phyloP scores from a whole-genome alignment of 2,113 vertebrate species.

The Mustelus asterias region DNA sequence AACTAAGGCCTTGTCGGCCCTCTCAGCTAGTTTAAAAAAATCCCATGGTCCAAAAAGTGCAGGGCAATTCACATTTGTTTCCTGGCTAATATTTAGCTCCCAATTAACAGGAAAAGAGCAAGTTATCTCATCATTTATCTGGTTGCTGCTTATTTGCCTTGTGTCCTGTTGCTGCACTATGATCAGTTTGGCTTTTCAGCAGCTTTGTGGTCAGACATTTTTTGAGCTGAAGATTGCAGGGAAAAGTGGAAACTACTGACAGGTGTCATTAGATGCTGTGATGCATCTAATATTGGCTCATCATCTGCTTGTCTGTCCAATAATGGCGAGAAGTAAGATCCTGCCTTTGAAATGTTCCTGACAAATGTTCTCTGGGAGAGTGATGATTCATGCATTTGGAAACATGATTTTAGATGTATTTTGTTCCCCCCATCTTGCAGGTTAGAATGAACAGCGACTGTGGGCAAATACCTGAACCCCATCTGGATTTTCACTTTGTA shows the following conservation, averaged over 20 bases:
- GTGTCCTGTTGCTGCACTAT: not conserved
- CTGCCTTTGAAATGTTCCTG: slow-evolving; percentile 42
- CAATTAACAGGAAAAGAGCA: too few species aligned
- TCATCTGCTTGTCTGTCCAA: not conserved
- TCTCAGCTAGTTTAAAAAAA: too few species aligned
- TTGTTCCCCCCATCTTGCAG: slow-evolving; percentile 40
- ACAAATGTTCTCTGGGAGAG: slow-evolving; percentile 39
- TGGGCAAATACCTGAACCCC: not conserved
- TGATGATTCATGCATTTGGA: not conserved
- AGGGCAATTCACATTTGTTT: too few species aligned
- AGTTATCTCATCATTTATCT: too few species aligned
- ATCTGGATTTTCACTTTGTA: slow-evolving; percentile 30
- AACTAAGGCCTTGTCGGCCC: too few species aligned
- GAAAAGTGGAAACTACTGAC: too few species aligned
- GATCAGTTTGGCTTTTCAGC: not conserved
- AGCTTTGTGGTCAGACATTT: not conserved
- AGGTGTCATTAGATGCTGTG: not conserved
- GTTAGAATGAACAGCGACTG: slow-evolving; percentile 35
- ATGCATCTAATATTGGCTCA: not conserved
- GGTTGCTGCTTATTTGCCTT: too few species aligned
- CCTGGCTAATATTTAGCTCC: too few species aligned
- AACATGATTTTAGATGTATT: slow-evolving; percentile 33
- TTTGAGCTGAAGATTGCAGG: not conserved
- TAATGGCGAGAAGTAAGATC: slow-evolving; percentile 35
- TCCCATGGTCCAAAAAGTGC: too few species aligned